Evolutionary conservation across 2,113 vertebrate genomes (phyloP), one percentile per base, ranked within the genome.

Genomic region (Pteruthius melanotis): DNA sequence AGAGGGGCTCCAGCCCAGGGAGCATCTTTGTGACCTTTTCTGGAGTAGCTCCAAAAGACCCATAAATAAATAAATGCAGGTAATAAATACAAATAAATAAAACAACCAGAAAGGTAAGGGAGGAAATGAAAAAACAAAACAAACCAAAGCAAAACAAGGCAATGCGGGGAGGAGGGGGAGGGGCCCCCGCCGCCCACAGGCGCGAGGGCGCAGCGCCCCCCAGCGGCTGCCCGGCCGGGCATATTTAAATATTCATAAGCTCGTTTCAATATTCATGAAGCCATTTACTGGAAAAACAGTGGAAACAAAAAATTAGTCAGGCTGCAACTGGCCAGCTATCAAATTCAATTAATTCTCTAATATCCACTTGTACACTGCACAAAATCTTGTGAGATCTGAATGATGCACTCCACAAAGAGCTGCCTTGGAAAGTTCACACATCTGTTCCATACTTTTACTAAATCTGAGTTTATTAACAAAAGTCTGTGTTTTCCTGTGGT

Each of bases 201-300:
- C 4, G 66, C 56, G 63, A 26, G 47, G 47, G 12, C 47, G 14
- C 87, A 86, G 94, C 94, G 94, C 77, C 84, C 50, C 72, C 92
- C 40, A 77, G 95, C 90, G 87, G 79, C 63, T 63, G 6, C 17
- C n/a, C 5, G 5, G 24, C 4, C 5, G 0, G 0, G 1, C 0
- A 0, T 0, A 18, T 15, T 49, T 57, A 19, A 68, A 61, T 61
- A 75, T 47, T 75, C 45, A 75, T 18, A 5, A 30, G 3, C 2
- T 31, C 2, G 30, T 82, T 66, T 74, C 19, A 90, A 77, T 49
- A 64, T 5, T 40, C 19, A n/a, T 31, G 3, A 74, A 23, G 11
- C 15, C 3, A 22, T 59, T 68, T 35, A 37, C 23, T 7, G 44
- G 33, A 47, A 68, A 71, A 72, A 33, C 7, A 19, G 23, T 0